Percentiles rank a stretch among this genome's conserved stretches.
Evolutionary conservation across 2,888 invertebrate species (phyloP).

Genomic region (Eulithis prunata): DNA sequence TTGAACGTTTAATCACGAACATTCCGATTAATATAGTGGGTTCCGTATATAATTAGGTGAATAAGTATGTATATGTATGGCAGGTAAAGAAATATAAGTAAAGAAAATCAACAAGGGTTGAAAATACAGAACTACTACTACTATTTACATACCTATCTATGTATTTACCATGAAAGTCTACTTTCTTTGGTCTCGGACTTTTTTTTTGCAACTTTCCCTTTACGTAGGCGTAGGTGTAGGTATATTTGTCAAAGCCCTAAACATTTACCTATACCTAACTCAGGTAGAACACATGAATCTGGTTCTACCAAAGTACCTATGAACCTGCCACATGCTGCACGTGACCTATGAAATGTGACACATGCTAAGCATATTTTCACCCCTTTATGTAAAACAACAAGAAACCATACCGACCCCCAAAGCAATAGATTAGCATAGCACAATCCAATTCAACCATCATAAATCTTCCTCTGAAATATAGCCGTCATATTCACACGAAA

Average conservation of each 20-base stretch:
- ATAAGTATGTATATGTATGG: no score
- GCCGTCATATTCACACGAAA: conserved; percentile 55
- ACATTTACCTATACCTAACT: background rate
- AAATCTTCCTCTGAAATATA: conserved; percentile 51
- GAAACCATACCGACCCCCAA: conserved; percentile 21
- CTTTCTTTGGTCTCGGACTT: no score
- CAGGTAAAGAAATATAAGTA: no score
- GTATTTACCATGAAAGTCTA: no score
- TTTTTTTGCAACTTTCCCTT: no score
- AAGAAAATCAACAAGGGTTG: no score
- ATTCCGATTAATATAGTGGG: background rate
- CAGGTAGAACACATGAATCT: background rate
- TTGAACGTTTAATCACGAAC: background rate
- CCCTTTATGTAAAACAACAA: conserved; percentile 11
- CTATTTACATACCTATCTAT: no score
- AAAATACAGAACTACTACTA: no score
- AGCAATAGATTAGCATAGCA: conserved; percentile 35
- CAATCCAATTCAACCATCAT: conserved; percentile 39
- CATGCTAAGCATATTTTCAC: conserved; percentile 3
- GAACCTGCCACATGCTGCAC: background rate
- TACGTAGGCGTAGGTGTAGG: no score
- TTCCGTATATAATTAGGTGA: no score
- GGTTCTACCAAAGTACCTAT: background rate
- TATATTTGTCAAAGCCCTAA: no score
- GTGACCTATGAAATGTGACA: background rate